Percentiles rank a stretch among this genome's conserved stretches.
These are phyloP conservation scores for Parotia lawesii DNA, from an alignment of 2,113 vertebrate species.

Conservation along the genomic window DNA sequence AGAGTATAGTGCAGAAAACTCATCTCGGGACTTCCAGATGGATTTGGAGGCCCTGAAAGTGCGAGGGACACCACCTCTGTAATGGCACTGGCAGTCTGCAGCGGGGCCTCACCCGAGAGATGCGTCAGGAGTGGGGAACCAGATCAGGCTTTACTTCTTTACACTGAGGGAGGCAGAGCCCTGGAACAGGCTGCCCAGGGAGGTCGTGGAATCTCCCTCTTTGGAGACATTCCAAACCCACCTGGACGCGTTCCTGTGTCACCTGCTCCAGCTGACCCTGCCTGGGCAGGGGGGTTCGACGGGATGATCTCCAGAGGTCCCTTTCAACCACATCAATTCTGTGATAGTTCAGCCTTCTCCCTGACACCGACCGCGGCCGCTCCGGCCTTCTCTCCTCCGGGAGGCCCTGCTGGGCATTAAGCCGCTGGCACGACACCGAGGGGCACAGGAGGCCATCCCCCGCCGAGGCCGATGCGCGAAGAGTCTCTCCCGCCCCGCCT, in stretches of 20 bases:
- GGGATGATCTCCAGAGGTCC: neutral
- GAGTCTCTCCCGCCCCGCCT: neutral
- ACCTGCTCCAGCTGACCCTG: neutral
- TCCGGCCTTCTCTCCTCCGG: neutral
- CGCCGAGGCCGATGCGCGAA: neutral
- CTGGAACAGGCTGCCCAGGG: neutral
- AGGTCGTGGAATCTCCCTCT: neutral
- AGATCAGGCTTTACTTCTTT: neutral
- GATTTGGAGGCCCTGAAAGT: neutral
- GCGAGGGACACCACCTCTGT: fast-evolving
- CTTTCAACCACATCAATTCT: neutral
- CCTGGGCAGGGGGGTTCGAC: neutral
- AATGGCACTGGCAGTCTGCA: fast-evolving
- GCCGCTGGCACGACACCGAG: neutral
- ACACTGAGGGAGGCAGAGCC: neutral
- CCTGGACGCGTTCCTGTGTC: neutral
- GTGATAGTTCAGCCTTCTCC: neutral
- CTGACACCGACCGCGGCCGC: neutral
- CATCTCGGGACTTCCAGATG: neutral
- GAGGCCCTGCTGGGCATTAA: neutral
- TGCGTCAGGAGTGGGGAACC: neutral
- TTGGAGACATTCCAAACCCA: neutral
- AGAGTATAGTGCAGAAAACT: neutral
- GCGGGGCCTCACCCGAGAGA: neutral
- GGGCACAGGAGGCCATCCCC: no score